phyloP scores from a whole-genome alignment of 2,888 invertebrate species.

The Himalopsyche anomala region DNA sequence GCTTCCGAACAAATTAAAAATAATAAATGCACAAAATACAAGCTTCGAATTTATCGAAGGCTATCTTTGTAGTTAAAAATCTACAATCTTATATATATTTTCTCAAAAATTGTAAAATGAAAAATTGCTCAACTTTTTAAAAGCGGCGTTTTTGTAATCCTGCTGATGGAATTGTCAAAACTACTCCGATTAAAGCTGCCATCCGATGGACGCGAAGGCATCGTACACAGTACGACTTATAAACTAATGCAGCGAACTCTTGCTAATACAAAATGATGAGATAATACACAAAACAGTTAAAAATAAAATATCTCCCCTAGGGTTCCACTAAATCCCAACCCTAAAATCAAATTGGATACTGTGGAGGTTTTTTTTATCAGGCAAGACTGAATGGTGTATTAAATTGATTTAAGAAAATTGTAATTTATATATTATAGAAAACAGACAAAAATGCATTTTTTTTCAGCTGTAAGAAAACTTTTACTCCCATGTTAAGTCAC shows the following conservation, averaged over 20 bases:
- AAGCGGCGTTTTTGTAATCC: not conserved
- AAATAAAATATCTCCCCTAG: not conserved
- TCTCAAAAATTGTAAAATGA: not conserved
- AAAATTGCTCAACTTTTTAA: not conserved
- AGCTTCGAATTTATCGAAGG: not conserved
- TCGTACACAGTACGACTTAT: slow-evolving; percentile 36
- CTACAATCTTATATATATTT: not conserved
- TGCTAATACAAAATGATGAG: slow-evolving; percentile 21
- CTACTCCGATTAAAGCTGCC: slow-evolving; percentile 9
- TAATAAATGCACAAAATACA: slow-evolving; percentile 22
- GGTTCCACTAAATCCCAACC: not conserved
- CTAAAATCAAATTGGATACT: too few relatives aligned
- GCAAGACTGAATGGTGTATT: too few relatives aligned
- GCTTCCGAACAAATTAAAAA: not conserved
- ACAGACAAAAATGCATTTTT: too few relatives aligned
- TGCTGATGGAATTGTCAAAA: not conserved
- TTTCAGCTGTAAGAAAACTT: too few relatives aligned
- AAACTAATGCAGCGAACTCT: slow-evolving; percentile 32
- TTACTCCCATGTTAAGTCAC: too few relatives aligned
- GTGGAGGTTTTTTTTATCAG: too few relatives aligned
- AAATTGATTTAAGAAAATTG: too few relatives aligned
- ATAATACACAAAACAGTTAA: slow-evolving; percentile 1
- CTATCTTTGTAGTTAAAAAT: not conserved
- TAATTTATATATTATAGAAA: too few relatives aligned
- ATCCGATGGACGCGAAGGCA: slow-evolving; percentile 40